These are phyloP conservation scores for Entomyzon cyanotis DNA, from an alignment of 2,113 vertebrate genomes.

Conservation along the genomic window DNA sequence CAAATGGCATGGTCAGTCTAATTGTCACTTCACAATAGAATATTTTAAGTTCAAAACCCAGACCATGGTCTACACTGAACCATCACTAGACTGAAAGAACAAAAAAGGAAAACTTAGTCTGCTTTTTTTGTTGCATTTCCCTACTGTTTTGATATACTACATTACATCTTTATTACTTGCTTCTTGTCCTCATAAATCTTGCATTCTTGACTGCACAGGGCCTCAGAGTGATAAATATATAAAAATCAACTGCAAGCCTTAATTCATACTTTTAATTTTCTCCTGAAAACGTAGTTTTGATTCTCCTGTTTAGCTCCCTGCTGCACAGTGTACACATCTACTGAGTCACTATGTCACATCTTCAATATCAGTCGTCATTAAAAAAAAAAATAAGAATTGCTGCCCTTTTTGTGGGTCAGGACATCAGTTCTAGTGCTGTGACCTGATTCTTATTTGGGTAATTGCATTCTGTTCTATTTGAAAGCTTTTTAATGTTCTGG, in stretches of 20 bases:
- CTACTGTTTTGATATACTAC: neutral
- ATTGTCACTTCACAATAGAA: neutral
- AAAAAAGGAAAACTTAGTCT: neutral
- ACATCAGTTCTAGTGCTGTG: neutral
- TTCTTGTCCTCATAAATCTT: neutral
- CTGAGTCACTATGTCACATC: neutral
- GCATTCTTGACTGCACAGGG: neutral
- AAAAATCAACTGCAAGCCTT: neutral
- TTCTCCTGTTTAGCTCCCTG: neutral
- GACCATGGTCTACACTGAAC: neutral
- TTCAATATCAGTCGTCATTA: neutral
- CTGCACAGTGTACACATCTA: neutral
- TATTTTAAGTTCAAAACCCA: neutral
- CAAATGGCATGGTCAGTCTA: neutral
- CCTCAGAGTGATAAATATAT: neutral
- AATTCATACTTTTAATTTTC: neutral
- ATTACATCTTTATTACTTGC: neutral
- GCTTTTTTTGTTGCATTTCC: neutral
- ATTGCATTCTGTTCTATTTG: conserved; percentile 3
- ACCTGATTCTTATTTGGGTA: conserved; percentile 14
- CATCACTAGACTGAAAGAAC: neutral
- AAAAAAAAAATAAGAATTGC: neutral
- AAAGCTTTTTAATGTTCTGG: conserved; percentile 26
- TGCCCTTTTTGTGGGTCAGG: neutral
- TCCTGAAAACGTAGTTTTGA: neutral